Evolutionary conservation across 2,797 vertebrate species (phyloP).

Genomic region (Centropyge bicolor): DNA sequence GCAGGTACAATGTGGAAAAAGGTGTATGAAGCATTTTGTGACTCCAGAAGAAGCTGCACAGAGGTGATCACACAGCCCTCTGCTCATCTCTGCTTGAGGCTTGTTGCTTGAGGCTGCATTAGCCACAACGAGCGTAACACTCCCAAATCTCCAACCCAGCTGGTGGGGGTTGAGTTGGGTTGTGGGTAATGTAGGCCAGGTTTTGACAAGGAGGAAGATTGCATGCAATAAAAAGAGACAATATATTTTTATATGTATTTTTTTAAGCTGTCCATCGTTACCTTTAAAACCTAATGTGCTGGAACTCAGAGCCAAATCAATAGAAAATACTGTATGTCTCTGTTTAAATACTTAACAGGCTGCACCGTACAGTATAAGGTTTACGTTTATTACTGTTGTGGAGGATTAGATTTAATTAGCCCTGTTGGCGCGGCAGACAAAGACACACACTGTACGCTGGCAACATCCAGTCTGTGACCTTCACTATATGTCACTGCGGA

Average conservation of each 20-base stretch:
- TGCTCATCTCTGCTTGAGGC: neutral
- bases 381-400: slow-evolving; percentile 4
- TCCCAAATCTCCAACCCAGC: neutral
- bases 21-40: neutral
- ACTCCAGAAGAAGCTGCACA: neutral
- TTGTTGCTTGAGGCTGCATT: neutral
- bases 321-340: neutral
- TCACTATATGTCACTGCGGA: slow-evolving; percentile 30
- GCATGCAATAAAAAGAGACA: neutral
- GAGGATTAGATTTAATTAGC: slow-evolving; percentile 45
- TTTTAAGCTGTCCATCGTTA: no score
- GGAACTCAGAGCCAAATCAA: slow-evolving; percentile 3
- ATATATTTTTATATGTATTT: neutral
- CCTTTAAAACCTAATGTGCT: neutral
- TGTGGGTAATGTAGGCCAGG: neutral
- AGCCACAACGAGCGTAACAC: neutral
- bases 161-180: neutral
- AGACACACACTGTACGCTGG: slow-evolving; percentile 8
- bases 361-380: slow-evolving; percentile 6
- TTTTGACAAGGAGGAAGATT: neutral
- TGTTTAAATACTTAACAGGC: neutral
- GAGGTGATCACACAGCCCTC: neutral
- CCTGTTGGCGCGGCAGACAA: slow-evolving; percentile 32
- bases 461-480: slow-evolving; percentile 42
- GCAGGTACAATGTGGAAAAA: neutral